phyloP scores from a whole-genome alignment of 2,888 invertebrate genomes.

The Oscheius sp. region DNA sequence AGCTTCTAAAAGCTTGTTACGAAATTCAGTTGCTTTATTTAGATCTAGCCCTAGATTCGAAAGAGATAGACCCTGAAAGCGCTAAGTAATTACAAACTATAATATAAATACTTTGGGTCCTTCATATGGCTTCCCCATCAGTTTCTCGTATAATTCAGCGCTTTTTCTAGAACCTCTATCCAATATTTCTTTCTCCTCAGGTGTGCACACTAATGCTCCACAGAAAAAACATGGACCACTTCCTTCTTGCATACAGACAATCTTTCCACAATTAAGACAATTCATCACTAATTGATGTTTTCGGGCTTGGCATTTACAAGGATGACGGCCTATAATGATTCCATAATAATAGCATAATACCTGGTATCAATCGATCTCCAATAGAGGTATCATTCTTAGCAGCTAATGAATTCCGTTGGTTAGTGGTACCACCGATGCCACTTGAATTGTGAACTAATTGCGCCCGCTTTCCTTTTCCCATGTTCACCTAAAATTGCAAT shows the following conservation, averaged over 20 bases:
- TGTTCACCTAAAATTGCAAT: too few species aligned
- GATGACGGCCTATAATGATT: slow-evolving; percentile 80
- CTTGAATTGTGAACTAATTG: not conserved
- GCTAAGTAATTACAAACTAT: not conserved
- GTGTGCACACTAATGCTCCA: slow-evolving; percentile 81
- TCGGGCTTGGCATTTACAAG: slow-evolving; percentile 91
- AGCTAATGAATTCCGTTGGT: slow-evolving; percentile 42
- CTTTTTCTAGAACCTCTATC: slow-evolving; percentile 56
- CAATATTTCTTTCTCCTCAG: slow-evolving; percentile 66
- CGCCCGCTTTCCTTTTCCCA: slow-evolving; percentile 35
- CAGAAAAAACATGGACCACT: slow-evolving; percentile 96
- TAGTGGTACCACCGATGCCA: not conserved
- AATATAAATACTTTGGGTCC: not conserved
- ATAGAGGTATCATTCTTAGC: slow-evolving; percentile 44
- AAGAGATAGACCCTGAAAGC: slow-evolving; percentile 30
- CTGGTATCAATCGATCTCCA: slow-evolving; percentile 42
- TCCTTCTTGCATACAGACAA: slow-evolving; percentile 90
- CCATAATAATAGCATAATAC: slow-evolving; percentile 15
- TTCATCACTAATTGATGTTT: slow-evolving; percentile 91
- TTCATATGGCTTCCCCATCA: slow-evolving; percentile 73
- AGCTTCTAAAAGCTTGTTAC: slow-evolving; percentile 58
- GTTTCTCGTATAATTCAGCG: slow-evolving; percentile 72
- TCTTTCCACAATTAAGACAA: slow-evolving; percentile 90
- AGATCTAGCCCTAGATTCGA: slow-evolving; percentile 38
- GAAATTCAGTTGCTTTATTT: slow-evolving; percentile 53